These are phyloP conservation scores for Paramormyrops kingsleyae DNA, from an alignment of 2,113 vertebrate genomes.

Conservation along the genomic window DNA sequence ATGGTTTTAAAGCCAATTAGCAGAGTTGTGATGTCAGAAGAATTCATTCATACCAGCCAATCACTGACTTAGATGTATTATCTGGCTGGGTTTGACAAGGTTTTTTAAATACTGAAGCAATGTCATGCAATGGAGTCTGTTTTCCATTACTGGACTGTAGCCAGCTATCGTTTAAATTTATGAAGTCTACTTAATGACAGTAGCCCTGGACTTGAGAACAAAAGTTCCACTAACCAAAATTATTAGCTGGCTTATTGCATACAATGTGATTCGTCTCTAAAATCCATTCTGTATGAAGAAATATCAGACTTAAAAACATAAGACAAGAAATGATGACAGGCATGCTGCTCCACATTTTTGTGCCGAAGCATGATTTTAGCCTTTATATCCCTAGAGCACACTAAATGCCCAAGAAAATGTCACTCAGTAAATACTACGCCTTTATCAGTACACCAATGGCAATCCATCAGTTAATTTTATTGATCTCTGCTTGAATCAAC, in stretches of 20 bases:
- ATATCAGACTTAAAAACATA: slow-evolving; percentile 1
- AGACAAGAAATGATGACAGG: not conserved
- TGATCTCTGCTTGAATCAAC: slow-evolving; percentile 29
- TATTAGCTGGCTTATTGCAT: not conserved
- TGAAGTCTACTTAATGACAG: not conserved
- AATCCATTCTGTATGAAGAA: slow-evolving; percentile 9
- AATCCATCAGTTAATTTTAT: slow-evolving; percentile 25
- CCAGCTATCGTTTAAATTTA: not conserved
- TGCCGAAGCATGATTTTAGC: not conserved
- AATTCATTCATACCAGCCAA: not conserved
- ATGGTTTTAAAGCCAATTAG: not conserved
- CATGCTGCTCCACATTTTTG: not conserved
- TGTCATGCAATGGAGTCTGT: not conserved
- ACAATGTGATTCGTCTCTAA: not conserved
- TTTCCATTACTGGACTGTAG: not conserved
- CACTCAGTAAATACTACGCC: slow-evolving; percentile 7
- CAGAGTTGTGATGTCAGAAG: not conserved
- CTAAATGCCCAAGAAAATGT: not conserved
- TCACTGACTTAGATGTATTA: not conserved
- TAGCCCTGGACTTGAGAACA: not conserved
- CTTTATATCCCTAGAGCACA: not conserved
- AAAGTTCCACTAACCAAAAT: not conserved
- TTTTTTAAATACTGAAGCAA: slow-evolving; percentile 13
- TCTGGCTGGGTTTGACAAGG: slow-evolving; percentile 20
- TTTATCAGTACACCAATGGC: slow-evolving; percentile 11